phyloP scores from a whole-genome alignment of 2,113 vertebrate genomes.

The Rhabdomys dilectus region DNA sequence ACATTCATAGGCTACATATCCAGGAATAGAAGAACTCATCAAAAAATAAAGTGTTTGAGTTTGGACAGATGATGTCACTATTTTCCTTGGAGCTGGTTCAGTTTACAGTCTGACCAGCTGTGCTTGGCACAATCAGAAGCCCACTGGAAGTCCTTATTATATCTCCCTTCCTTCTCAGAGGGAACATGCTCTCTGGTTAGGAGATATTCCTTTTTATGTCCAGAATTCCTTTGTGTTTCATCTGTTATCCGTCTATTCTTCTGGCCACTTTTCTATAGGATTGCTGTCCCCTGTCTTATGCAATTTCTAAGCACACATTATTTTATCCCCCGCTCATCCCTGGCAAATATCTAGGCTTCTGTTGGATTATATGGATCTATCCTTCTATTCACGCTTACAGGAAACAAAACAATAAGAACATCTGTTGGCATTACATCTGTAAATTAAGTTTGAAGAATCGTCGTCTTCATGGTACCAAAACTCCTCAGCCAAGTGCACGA shows the following conservation, averaged over 20 bases:
- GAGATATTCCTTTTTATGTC: not conserved
- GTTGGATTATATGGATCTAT: not conserved
- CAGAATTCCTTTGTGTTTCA: not conserved
- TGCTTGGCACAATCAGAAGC: not conserved
- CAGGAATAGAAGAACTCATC: not conserved
- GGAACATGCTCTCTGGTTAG: not conserved
- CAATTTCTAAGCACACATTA: not conserved
- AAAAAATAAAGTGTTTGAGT: not conserved
- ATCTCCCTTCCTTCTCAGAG: not conserved
- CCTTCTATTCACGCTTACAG: not conserved
- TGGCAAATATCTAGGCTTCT: not conserved
- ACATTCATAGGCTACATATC: not conserved
- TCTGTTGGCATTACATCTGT: not conserved
- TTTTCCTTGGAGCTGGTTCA: not conserved
- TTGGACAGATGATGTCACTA: not conserved
- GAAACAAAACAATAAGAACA: not conserved
- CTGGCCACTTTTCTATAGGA: not conserved
- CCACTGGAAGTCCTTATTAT: not conserved
- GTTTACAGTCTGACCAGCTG: not conserved
- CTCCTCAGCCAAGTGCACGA: not conserved
- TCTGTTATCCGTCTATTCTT: not conserved
- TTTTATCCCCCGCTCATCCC: not conserved
- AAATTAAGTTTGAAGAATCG: not conserved
- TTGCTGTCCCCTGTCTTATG: not conserved
- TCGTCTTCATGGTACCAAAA: not conserved